phyloP scores from a whole-genome alignment of 2,113 vertebrate genomes.

The Carettochelys insculpta region DNA sequence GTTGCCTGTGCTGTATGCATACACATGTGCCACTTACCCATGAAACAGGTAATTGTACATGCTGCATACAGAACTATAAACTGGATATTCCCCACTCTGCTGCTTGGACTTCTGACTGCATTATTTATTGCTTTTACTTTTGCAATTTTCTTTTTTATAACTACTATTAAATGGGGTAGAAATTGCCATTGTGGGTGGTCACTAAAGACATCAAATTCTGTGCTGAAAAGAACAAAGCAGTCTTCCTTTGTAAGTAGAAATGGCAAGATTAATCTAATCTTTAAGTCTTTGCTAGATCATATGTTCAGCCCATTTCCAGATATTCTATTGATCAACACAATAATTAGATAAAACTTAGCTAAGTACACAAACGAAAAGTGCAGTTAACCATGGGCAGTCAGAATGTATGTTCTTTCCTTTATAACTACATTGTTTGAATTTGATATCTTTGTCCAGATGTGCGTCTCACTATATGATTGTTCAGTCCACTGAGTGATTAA shows the following conservation, averaged over 20 bases:
- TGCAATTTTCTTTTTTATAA: fast-evolving
- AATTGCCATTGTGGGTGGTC: not conserved
- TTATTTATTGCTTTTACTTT: not conserved
- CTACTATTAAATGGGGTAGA: fast-evolving
- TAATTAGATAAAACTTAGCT: not conserved
- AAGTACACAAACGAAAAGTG: not conserved
- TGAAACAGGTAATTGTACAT: not conserved
- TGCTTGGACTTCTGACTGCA: not conserved
- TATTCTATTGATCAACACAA: not conserved
- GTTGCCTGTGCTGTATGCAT: not conserved
- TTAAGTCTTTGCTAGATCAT: not conserved
- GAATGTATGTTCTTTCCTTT: fast-evolving
- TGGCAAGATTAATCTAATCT: not conserved
- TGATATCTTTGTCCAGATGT: not conserved
- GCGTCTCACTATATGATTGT: not conserved
- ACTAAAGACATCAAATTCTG: not conserved
- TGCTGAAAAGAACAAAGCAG: not conserved
- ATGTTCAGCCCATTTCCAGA: fast-evolving
- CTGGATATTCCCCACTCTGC: not conserved
- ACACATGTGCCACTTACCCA: not conserved
- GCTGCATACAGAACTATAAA: not conserved
- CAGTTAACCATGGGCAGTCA: not conserved
- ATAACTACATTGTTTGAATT: not conserved
- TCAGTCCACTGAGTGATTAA: not conserved
- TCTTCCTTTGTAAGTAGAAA: fast-evolving